Base-by-base conservation (phyloP, 1,140 invertebrate species). In the Drosophila kohkoa region DNA sequence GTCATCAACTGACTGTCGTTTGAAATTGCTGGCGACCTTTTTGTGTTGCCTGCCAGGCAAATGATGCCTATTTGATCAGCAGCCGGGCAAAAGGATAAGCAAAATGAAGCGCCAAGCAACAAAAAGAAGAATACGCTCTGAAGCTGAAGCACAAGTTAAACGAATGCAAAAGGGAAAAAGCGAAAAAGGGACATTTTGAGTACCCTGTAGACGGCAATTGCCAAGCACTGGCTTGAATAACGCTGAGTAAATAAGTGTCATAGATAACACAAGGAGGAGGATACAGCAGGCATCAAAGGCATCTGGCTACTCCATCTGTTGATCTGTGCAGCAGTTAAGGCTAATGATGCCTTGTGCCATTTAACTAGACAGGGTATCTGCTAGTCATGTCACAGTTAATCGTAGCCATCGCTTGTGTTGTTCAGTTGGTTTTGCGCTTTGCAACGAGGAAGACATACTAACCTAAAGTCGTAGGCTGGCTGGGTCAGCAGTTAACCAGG, bases 51-150 rank as follows among this genome's bases (percentile, higher is more conserved):
- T 51, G 66, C 72, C 80, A 89, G 85, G 85, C 83, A 89, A 88
- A 88, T 89, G 77, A 88, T 89, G 83, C 85, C 83, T 88, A 88
- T 88, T 88, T 89, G 85, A 88, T 88, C 85, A 79, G 83, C 66
- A 63, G 58, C 66, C 72, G 59, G 83, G 76, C 69, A 81, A 83
- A 79, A 88, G 81, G 77, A 87, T 83, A 88, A 88, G 76, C 77
- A 88, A 82, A 80, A 80, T 78, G 62, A 69, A 68, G 58, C 46
- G 67, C 64, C 38, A 52, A 82, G 32, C 70, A 70, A 79, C 71
- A 55, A 64, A 59, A 60, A 28, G 10, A 51, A 28, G 11, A 46
- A 70, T 35, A 65, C 20, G 35, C 30, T 8, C 30, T 8, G 15
- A 38, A 59, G 30, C 20, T n/a, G 66, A 35, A 51, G 35, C 15